Percentiles rank a stretch among this genome's conserved stretches.
phyloP scores from a whole-genome alignment of 2,888 invertebrate species.

The Meteorus colon region DNA sequence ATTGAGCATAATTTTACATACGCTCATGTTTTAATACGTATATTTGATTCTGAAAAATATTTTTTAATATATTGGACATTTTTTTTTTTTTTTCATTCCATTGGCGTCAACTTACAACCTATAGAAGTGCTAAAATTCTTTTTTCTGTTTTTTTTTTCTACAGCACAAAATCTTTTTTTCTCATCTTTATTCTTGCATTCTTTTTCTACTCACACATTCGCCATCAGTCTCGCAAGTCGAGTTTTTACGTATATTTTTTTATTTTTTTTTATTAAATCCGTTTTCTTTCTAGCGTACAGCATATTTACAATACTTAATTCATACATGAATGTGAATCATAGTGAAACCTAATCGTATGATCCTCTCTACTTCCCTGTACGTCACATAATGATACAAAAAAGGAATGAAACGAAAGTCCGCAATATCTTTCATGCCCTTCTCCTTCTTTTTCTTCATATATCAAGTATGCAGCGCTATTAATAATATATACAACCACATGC shows the following conservation, averaged over 20 bases:
- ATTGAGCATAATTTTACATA: constrained; percentile 24
- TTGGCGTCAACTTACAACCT: constrained; percentile 56
- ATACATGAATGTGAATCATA: constrained; percentile 51
- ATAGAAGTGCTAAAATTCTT: constrained; percentile 37
- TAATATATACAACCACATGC: constrained; percentile 48
- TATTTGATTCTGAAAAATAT: constrained; percentile 66
- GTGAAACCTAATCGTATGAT: constrained; percentile 47
- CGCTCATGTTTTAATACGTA: constrained; percentile 53
- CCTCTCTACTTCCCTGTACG: background rate
- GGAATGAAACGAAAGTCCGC: background rate
- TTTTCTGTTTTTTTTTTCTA: background rate
- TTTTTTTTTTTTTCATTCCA: constrained; percentile 50
- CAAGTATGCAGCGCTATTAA: background rate
- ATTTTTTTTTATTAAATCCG: constrained; percentile 19
- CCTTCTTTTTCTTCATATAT: background rate
- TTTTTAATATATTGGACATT: constrained; percentile 56
- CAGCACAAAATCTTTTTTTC: background rate
- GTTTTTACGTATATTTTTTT: constrained; percentile 23
- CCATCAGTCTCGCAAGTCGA: constrained; percentile 23
- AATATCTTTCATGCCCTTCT: background rate
- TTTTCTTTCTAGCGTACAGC: constrained; percentile 42
- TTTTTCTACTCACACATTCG: constrained; percentile 9
- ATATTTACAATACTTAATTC: constrained; percentile 43
- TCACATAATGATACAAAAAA: background rate
- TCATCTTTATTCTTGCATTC: background rate